Evolutionary conservation across 2,888 invertebrate species (phyloP).

Genomic region (Ernsta delagoae): DNA sequence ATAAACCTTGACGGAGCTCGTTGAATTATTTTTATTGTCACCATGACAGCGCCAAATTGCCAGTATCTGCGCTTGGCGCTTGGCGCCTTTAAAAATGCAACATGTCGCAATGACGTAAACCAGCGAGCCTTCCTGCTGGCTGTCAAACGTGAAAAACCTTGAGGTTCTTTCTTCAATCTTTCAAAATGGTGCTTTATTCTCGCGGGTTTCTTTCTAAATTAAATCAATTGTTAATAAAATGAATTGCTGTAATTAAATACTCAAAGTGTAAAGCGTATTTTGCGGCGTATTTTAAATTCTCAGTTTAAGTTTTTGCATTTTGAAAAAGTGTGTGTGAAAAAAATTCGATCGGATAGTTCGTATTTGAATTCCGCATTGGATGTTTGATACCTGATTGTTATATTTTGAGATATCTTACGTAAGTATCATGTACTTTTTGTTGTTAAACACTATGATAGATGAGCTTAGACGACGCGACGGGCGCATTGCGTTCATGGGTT

Average conservation of each 20-base stretch:
- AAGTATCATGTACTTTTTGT: slow-evolving; percentile 71
- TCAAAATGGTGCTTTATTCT: slow-evolving; percentile 80
- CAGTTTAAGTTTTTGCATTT: slow-evolving; percentile 47
- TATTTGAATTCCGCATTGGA: slow-evolving; percentile 65
- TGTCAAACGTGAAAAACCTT: slow-evolving; percentile 67
- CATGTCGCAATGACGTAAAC: slow-evolving; percentile 75
- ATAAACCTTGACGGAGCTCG: no score
- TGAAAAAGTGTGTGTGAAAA: slow-evolving; percentile 49
- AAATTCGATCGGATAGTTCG: slow-evolving; percentile 48
- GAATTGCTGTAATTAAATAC: slow-evolving; percentile 56
- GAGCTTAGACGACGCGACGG: not conserved
- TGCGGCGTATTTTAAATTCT: slow-evolving; percentile 53
- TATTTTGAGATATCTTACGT: slow-evolving; percentile 74
- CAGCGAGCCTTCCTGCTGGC: slow-evolving; percentile 36
- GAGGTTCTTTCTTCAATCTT: slow-evolving; percentile 71
- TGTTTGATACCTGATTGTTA: slow-evolving; percentile 74
- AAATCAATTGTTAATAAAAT: slow-evolving; percentile 65
- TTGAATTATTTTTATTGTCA: not conserved
- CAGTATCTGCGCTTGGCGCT: not conserved
- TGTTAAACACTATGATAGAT: slow-evolving; percentile 55
- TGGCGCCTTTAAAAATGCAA: slow-evolving; percentile 54
- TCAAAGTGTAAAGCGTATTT: slow-evolving; percentile 49
- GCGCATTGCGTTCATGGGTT: not conserved
- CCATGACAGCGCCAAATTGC: not conserved
- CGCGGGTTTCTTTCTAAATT: slow-evolving; percentile 76